These are phyloP conservation scores for Hippasteria phrygiana DNA, from an alignment of 53 echinoderm and acorn worm species.

Conservation along the genomic window DNA sequence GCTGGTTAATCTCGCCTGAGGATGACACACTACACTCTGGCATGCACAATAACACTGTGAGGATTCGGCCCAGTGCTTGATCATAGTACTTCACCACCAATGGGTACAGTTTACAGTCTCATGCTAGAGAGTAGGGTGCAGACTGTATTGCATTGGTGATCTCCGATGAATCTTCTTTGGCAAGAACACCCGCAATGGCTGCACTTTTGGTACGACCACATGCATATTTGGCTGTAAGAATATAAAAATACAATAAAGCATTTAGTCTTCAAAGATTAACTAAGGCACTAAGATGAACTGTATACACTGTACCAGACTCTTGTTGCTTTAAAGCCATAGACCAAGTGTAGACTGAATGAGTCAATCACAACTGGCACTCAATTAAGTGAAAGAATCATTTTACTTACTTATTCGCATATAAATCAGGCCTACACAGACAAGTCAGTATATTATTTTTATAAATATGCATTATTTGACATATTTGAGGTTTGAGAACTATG, in stretches of 20 bases:
- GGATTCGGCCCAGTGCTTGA: conserved; percentile 44
- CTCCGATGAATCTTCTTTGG: conserved; percentile 22
- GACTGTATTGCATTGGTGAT: conserved; percentile 38
- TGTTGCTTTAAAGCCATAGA: too few relatives aligned
- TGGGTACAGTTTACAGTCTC: conserved; percentile 70
- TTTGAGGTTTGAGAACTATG: too few relatives aligned
- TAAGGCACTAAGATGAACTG: too few relatives aligned
- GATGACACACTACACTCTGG: conserved; percentile 49
- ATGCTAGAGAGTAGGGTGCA: conserved; percentile 61
- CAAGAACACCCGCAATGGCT: conserved; percentile 3
- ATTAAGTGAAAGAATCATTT: too few relatives aligned
- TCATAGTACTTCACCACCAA: conserved; percentile 70
- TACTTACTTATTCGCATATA: too few relatives aligned
- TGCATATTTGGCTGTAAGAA: conserved; percentile 21
- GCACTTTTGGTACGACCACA: conserved; percentile 30
- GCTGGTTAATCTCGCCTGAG: conserved; percentile 34
- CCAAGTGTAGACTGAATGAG: too few relatives aligned
- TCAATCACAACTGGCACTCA: too few relatives aligned
- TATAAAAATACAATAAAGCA: background rate
- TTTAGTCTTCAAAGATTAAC: background rate
- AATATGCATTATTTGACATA: too few relatives aligned
- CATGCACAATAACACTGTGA: conserved; percentile 57
- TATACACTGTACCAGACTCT: too few relatives aligned
- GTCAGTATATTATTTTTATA: too few relatives aligned
- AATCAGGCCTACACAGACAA: too few relatives aligned